Evolutionary conservation across 2,113 vertebrate species (phyloP), one percentile per base, ranked within the genome.

Genomic region (Peromyscus maniculatus): DNA sequence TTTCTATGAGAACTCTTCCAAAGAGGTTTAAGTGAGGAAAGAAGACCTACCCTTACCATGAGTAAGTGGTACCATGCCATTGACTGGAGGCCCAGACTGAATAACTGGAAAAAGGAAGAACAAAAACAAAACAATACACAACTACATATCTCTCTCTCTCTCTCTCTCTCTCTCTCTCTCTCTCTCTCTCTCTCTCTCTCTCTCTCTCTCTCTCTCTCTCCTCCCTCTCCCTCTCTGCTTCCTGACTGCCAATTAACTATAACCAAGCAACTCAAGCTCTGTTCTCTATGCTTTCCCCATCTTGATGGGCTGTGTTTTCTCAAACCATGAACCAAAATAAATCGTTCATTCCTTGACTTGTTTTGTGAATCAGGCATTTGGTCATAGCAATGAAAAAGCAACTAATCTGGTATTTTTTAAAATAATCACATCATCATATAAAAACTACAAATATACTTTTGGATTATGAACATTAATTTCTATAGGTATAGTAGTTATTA

Each of bases 361-460:
- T 11, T 66, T 17, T 86, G 24, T 64, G 12, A 62, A 31, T 66
- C 24, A 86, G 39, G 59, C 15, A 86, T 86, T 86, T 86, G 19
- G 39, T 86, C 15, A 43, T 36, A 64, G 36, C 13, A 64, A 86
- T 31, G 39, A 86, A 31, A 80, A 86, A 86, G 12, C 7, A 64
- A 17, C 36, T 84, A 86, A 66, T 31, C 16, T 31, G 24, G 59
- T 17, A 31, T 17, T 39, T 62, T 84, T 59, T 55, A 10, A 55
- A 91, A 95, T 74, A 26, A 92, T 95, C 74, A 64, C 6, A 74
- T 26, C 75, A 82, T 86, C 62, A 87, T 52, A 93, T 72, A 3
- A 88, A 78, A 95, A 74, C 46, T 15, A 80, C 16, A 80, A 91
- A 67, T 31, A 82, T 16, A 72, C 88, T 75, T 95, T 94, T 89